These are phyloP conservation scores for Podarcis muralis DNA, from an alignment of 2,113 vertebrate genomes.

Conservation along the genomic window DNA sequence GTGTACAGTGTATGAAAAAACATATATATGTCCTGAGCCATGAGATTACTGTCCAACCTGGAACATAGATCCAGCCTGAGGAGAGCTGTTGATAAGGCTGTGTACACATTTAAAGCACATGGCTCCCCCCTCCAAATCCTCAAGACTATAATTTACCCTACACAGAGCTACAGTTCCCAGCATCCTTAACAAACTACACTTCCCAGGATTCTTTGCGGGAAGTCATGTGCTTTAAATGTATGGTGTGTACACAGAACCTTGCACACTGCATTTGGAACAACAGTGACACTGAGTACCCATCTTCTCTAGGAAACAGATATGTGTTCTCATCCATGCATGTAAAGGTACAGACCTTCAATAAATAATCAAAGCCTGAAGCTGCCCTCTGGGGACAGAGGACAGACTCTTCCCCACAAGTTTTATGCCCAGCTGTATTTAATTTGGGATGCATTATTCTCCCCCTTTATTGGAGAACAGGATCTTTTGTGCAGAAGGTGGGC, in stretches of 20 bases:
- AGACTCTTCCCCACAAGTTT: background rate
- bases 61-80: background rate
- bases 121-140: too few relatives aligned
- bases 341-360: background rate
- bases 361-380: background rate
- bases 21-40: background rate
- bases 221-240: too few relatives aligned
- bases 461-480: slow-evolving; percentile 42
- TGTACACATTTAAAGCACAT: too few relatives aligned
- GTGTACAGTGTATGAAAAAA: background rate
- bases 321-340: background rate
- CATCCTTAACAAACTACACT: too few relatives aligned
- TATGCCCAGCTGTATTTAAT: background rate
- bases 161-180: too few relatives aligned
- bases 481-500: slow-evolving; percentile 47
- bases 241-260: too few relatives aligned
- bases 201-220: too few relatives aligned
- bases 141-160: too few relatives aligned
- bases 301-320: background rate
- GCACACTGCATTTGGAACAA: background rate
- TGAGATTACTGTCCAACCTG: background rate
- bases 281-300: background rate
- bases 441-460: background rate
- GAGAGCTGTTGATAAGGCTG: background rate
- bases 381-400: background rate